These are phyloP conservation scores for Oscheius sp. DNA, from an alignment of 2,888 invertebrate species.

Conservation along the genomic window DNA sequence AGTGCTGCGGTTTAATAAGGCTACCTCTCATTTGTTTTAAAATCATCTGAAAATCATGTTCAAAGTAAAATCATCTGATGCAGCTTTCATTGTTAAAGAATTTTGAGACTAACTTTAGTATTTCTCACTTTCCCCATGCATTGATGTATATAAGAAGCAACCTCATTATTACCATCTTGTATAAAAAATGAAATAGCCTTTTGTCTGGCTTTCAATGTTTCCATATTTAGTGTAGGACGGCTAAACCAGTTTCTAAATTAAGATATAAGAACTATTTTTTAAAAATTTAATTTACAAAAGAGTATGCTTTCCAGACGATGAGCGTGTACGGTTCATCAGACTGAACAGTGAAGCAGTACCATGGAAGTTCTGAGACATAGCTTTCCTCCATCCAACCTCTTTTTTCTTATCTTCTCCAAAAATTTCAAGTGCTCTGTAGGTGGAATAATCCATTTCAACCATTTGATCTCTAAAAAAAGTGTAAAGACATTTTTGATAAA, in stretches of 20 bases:
- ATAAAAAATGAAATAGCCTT: constrained; percentile 80
- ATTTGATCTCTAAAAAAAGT: constrained; percentile 54
- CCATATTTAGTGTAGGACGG: constrained; percentile 79
- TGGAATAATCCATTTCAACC: constrained; percentile 62
- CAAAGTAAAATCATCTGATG: too few relatives aligned
- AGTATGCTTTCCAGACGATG: constrained; percentile 76
- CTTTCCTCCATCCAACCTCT: constrained; percentile 26
- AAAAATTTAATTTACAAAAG: constrained; percentile 38
- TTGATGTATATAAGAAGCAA: constrained; percentile 76
- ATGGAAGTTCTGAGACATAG: neutral
- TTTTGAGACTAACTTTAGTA: constrained; percentile 39
- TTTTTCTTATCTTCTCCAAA: constrained; percentile 72
- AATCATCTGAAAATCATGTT: constrained; percentile 30
- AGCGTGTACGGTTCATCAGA: constrained; percentile 80
- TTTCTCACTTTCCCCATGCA: constrained; percentile 43
- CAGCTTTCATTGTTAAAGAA: too few relatives aligned
- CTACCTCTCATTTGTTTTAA: constrained; percentile 37
- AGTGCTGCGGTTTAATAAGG: constrained; percentile 40
- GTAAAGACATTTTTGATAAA: neutral
- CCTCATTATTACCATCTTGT: constrained; percentile 76
- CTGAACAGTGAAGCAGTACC: constrained; percentile 42
- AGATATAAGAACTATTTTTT: neutral
- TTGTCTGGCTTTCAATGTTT: constrained; percentile 77
- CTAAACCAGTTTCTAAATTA: constrained; percentile 77
- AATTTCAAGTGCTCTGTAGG: constrained; percentile 79